Percentiles rank a stretch among this genome's conserved stretches.
Evolutionary conservation across 37 sponge, comb jelly and placozoan species (phyloP).

Genomic region (Spongilla lacustris): DNA sequence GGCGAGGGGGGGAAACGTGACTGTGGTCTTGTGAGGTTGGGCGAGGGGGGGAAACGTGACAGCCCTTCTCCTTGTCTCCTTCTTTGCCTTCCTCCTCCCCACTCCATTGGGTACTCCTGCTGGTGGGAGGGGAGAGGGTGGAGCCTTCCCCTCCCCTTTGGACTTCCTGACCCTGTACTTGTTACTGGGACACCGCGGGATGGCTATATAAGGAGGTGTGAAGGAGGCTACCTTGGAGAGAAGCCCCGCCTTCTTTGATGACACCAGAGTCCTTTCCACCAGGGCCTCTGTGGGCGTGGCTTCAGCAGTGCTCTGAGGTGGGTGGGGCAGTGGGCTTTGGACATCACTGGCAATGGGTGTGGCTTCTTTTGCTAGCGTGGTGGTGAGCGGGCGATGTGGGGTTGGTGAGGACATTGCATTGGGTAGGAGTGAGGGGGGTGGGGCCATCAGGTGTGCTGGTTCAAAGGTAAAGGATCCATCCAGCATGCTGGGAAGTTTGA

Average conservation of each 20-base stretch:
- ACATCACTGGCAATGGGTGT: not conserved
- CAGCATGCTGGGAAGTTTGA: not conserved
- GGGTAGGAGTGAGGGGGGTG: not conserved
- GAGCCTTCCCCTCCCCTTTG: not conserved
- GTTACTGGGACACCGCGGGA: slow-evolving; percentile 40
- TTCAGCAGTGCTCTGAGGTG: not conserved
- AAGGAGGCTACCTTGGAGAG: slow-evolving; percentile 32
- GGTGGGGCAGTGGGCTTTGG: not conserved
- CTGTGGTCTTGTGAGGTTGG: not conserved
- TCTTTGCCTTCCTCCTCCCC: not conserved
- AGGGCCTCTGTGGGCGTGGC: not conserved
- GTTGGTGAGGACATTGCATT: not conserved
- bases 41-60: not conserved
- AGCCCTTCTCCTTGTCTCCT: not conserved
- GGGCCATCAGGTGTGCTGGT: not conserved
- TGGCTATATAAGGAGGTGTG: slow-evolving; percentile 33
- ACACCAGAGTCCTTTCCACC: not conserved
- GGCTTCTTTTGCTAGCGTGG: not conserved
- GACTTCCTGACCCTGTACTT: slow-evolving; percentile 16
- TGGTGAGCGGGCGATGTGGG: not conserved
- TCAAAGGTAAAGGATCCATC: not conserved
- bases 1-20: not conserved
- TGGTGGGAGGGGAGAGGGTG: not conserved
- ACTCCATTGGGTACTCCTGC: not conserved
- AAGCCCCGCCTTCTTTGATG: not conserved